phyloP scores from a whole-genome alignment of 2,113 vertebrate genomes.

The Sclerurus mexicanus region DNA sequence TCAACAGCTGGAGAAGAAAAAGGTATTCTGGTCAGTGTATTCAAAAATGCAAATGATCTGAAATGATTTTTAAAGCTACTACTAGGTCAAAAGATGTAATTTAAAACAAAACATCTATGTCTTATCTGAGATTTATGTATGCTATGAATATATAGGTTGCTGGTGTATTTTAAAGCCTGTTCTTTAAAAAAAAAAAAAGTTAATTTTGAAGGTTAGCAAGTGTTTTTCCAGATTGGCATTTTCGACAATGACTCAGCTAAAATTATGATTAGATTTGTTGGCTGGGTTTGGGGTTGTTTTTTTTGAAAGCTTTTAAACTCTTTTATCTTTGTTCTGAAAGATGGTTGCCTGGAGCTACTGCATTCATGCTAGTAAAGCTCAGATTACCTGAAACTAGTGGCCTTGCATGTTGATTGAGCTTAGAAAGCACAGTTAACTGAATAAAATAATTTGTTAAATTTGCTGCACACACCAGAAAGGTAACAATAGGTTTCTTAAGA shows the following conservation, averaged over 20 bases:
- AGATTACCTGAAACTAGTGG: background rate
- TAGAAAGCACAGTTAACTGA: background rate
- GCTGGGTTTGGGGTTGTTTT: background rate
- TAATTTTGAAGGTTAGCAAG: background rate
- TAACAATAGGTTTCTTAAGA: background rate
- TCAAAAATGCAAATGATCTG: background rate
- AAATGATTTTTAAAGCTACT: background rate
- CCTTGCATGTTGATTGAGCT: background rate
- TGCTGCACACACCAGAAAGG: background rate
- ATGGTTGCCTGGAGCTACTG: background rate
- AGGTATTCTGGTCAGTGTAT: background rate
- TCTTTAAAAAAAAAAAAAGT: background rate
- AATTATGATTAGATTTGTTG: background rate
- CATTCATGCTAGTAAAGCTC: background rate
- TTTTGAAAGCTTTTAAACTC: background rate
- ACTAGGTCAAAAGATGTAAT: fast-evolving
- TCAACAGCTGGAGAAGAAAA: background rate
- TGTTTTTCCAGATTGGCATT: background rate
- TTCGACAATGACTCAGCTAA: background rate
- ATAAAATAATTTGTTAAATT: background rate
- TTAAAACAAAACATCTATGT: background rate
- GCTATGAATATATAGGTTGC: background rate
- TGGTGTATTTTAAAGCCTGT: background rate
- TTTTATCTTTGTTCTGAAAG: background rate
- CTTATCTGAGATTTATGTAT: background rate